These are phyloP conservation scores for Zaprionus ghesquierei DNA, from an alignment of 1,140 invertebrate genomes.

Conservation along the genomic window DNA sequence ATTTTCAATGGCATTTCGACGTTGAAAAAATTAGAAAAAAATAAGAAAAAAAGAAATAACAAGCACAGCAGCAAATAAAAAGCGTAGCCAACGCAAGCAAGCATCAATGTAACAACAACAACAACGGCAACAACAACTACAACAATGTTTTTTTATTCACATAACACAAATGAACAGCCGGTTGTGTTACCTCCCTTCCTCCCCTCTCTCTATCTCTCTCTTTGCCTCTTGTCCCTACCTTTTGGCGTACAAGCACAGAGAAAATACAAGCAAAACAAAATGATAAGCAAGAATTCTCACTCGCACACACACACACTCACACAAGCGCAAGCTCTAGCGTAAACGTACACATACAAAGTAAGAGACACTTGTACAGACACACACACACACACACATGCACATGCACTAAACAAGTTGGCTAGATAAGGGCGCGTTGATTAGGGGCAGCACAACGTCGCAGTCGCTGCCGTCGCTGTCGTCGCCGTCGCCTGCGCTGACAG, in stretches of 20 bases:
- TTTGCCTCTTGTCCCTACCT: neutral
- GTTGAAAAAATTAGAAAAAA: conserved; percentile 23
- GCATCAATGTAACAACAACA: conserved; percentile 14
- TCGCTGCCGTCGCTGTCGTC: no score
- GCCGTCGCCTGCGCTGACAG: conserved; percentile 1
- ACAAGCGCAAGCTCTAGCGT: neutral
- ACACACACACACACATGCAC: conserved; percentile 10
- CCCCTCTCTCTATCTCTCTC: neutral
- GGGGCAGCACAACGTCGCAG: conserved; percentile 39
- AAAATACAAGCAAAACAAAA: conserved; percentile 49
- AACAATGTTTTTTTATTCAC: conserved; percentile 45
- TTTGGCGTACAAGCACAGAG: conserved; percentile 1
- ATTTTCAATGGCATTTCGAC: conserved; percentile 59
- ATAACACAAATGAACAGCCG: conserved; percentile 41
- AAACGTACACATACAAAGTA: conserved; percentile 8
- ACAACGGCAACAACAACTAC: conserved; percentile 16
- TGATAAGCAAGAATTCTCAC: conserved; percentile 48
- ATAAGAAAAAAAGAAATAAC: conserved; percentile 7
- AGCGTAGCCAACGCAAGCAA: conserved; percentile 16
- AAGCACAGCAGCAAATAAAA: conserved; percentile 16
- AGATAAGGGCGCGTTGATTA: conserved; percentile 75
- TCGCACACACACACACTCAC: neutral
- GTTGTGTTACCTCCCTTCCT: neutral
- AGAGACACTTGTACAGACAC: conserved; percentile 35
- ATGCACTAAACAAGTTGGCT: conserved; percentile 47